A percentile compares a stretch with the other conserved stretches of the same genome.
phyloP scores from a whole-genome alignment of 1,140 invertebrate species.

The Wasmannia auropunctata region DNA sequence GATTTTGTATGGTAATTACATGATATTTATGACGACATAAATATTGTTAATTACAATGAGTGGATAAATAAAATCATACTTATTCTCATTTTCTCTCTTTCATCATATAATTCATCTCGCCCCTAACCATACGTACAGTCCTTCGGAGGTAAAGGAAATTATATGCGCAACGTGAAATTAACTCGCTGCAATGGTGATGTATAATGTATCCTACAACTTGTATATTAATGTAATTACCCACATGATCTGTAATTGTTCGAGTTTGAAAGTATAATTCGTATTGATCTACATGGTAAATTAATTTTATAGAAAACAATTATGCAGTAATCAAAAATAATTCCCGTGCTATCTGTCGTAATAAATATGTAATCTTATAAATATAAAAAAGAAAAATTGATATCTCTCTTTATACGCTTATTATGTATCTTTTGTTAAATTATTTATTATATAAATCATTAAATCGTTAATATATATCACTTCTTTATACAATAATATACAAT shows the following conservation, averaged over 20 bases:
- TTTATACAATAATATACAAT: no score
- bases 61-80: conserved; percentile 12
- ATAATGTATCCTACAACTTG: not conserved
- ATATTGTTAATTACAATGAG: not conserved
- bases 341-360: not conserved
- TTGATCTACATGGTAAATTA: not conserved
- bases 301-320: not conserved
- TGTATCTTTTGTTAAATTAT: no score
- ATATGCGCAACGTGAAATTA: not conserved
- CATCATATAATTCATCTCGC: not conserved
- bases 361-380: not conserved
- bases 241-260: not conserved
- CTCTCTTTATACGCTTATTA: no score
- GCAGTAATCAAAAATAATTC: not conserved
- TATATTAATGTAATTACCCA: not conserved
- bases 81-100: not conserved
- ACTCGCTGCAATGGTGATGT: not conserved
- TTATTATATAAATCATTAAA: no score
- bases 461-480: no score
- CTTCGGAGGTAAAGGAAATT: not conserved
- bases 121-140: not conserved
- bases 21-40: conserved; percentile 11
- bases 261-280: not conserved
- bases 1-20: conserved; percentile 27
- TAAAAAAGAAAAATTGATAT: no score